A percentile compares a stretch with the other conserved stretches of the same genome.
These are phyloP conservation scores for Tenthredo distinguenda DNA, from an alignment of 2,888 invertebrate genomes.

Conservation along the genomic window DNA sequence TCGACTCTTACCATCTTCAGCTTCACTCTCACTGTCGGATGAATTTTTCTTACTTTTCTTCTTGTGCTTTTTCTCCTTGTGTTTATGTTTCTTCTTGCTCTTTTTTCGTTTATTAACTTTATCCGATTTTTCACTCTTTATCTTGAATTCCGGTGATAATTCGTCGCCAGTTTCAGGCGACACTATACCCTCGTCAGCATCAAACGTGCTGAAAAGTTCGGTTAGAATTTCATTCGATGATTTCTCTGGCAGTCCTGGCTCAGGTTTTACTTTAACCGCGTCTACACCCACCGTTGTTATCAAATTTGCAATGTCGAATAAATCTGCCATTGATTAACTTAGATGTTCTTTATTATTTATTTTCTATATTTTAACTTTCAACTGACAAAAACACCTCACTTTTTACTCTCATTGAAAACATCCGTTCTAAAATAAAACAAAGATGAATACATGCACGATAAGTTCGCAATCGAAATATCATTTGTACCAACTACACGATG, in stretches of 20 bases:
- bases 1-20: slow-evolving; percentile 67
- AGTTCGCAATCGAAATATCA: background rate
- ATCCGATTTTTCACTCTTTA: slow-evolving; percentile 55
- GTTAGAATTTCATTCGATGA: slow-evolving; percentile 90
- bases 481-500: background rate
- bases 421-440: background rate
- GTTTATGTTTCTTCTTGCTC: slow-evolving; percentile 76
- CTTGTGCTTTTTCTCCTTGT: slow-evolving; percentile 80
- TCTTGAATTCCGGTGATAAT: slow-evolving; percentile 61
- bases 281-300: slow-evolving; percentile 75
- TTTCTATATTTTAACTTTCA: background rate
- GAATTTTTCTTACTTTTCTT: slow-evolving; percentile 78
- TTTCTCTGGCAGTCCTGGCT: slow-evolving; percentile 79
- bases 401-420: background rate
- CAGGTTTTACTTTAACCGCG: slow-evolving; percentile 72
- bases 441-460: background rate
- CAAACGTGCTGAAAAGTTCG: slow-evolving; percentile 88
- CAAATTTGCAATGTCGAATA: slow-evolving; percentile 75
- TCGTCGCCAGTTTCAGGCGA: slow-evolving; percentile 59
- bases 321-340: slow-evolving; percentile 69
- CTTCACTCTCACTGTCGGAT: slow-evolving; percentile 70
- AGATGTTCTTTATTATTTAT: background rate
- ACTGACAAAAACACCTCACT: background rate
- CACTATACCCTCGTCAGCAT: slow-evolving; percentile 77
- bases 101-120: slow-evolving; percentile 68